Percentiles rank a stretch among this genome's conserved stretches.
phyloP scores from a whole-genome alignment of 2,113 vertebrate genomes.

The Platichthys stellatus region DNA sequence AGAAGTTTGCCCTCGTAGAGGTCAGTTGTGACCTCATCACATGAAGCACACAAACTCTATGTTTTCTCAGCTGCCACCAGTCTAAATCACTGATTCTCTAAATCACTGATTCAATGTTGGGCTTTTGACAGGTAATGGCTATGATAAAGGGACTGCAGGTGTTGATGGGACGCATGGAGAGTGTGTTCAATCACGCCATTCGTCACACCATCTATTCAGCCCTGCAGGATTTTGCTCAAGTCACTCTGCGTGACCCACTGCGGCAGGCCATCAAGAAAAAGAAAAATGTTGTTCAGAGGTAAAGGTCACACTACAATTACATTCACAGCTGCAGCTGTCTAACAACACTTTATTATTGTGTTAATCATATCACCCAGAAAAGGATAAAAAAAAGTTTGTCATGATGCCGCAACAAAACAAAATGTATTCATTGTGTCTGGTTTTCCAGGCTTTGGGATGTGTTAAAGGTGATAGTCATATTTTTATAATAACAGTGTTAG shows the following conservation, averaged over 20 bases:
- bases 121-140: conserved; percentile 78
- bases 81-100: accelerated
- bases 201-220: conserved; percentile 97
- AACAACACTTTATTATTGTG: no score
- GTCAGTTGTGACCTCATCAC: conserved; percentile 75
- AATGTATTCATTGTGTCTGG: background rate
- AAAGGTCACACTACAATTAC: background rate
- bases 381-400: no score
- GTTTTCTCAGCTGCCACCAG: accelerated
- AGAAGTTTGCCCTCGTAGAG: conserved; percentile 99
- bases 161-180: conserved; percentile 99
- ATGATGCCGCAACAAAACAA: background rate
- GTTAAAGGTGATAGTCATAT: background rate
- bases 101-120: background rate
- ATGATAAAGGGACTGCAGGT: conserved; percentile 98
- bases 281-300: conserved; percentile 98
- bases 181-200: conserved; percentile 98
- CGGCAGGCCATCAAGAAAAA: conserved; percentile 97
- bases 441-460: background rate
- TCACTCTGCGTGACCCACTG: conserved; percentile 92
- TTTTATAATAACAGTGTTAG: background rate
- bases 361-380: no score
- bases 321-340: no score
- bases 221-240: conserved; percentile 97
- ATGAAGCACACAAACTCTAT: no score